These are phyloP conservation scores for Cynoglossus semilaevis DNA, from an alignment of 2,113 vertebrate genomes.

Conservation along the genomic window DNA sequence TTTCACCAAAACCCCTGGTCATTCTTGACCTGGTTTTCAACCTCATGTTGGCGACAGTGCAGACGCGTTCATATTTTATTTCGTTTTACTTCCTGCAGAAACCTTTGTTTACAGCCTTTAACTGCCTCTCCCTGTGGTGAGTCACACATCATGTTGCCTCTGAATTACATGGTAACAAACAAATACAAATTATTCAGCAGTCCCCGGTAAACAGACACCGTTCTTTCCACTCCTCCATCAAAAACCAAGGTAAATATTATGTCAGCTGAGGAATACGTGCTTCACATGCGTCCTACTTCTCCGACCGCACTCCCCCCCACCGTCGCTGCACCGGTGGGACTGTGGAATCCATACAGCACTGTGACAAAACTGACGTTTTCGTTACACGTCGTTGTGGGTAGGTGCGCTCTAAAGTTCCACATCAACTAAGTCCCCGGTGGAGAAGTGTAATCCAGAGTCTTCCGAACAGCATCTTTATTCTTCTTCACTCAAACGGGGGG, in stretches of 20 bases:
- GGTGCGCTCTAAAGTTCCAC: constrained; percentile 24
- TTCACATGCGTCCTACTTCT: constrained; percentile 1
- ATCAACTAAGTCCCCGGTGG: constrained; percentile 19
- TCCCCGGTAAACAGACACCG: not conserved
- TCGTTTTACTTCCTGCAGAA: not conserved
- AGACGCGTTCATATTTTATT: too few species aligned
- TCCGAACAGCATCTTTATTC: constrained; percentile 36
- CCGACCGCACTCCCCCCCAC: not conserved
- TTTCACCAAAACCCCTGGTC: too few species aligned
- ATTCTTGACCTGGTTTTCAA: too few species aligned
- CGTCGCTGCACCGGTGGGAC: not conserved
- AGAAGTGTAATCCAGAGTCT: constrained; percentile 47
- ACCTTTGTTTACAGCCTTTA: not conserved
- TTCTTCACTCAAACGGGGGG: constrained; percentile 43
- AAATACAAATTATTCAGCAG: constrained; percentile 2
- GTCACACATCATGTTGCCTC: not conserved
- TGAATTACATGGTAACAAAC: not conserved
- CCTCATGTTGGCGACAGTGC: too few species aligned
- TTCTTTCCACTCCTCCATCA: not conserved
- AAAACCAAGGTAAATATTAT: not conserved
- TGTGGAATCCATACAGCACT: constrained; percentile 1
- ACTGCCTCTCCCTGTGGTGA: not conserved
- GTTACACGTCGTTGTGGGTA: constrained; percentile 18
- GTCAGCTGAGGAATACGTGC: constrained; percentile 4
- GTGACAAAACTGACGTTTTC: constrained; percentile 5